Base-by-base conservation (phyloP, 1,140 invertebrate genomes). In the Apis dorsata region DNA sequence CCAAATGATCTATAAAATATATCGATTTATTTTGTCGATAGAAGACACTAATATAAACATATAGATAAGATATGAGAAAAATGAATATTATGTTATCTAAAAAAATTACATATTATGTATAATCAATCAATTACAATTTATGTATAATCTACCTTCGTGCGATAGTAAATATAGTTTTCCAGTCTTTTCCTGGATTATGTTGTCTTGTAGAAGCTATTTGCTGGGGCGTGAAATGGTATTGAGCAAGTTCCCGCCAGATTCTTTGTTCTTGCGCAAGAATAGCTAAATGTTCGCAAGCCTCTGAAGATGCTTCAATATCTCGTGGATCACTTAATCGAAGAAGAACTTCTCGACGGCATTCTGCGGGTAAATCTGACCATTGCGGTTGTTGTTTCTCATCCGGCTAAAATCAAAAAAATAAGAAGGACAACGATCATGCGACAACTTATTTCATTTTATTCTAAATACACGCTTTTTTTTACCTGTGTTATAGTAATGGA, bases 301-400 rank as follows among this genome's bases (percentile, higher is more conserved):
- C 91, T 28, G 93, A 94, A 11, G 95, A 95, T 70, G 95, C 96
- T 86, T 97, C 96, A 88, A 99, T 95, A 93, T 99, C 98, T 90
- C 96, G 96, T 93, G 99, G 98, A 94, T 99, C 98, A 77, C 97
- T 96, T 88, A 99, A 95, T 91, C 98, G 96, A 19, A 98, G 93
- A 70, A 99, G 95, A 74, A 99, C 97, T 92, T 98, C 97, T 63
- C 98, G 95, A 62, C 99, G 95, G 90, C 98, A 98, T 92, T 99
- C 99, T 90, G 98, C 96, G 34, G 99, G 99, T 70, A 99, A 94
- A 92, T 99, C 97, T 65, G 97, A 95, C 89, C 99, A 95, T 89
- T 97, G 97, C 15, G 97, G 96, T 89, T 96, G 95, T 77, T 97
- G 96, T 92, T 98, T 96, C 82, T 97, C 97, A 88, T 96, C 96